Percentiles rank a stretch among this genome's conserved stretches.
These are phyloP conservation scores for Todiramphus chloris DNA, from an alignment of 2,113 vertebrate species.

Conservation along the genomic window DNA sequence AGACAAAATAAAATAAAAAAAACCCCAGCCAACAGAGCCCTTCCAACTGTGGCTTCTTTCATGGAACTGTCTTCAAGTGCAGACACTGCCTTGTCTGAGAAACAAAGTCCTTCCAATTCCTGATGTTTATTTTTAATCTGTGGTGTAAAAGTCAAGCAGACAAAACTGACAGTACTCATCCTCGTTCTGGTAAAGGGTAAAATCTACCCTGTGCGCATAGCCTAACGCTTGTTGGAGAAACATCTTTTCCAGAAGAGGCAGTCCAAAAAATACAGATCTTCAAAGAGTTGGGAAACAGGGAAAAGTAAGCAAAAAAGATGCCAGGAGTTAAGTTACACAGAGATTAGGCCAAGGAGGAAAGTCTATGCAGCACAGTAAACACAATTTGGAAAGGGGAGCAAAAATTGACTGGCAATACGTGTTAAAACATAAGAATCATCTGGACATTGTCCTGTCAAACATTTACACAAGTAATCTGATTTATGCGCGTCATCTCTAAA, in stretches of 20 bases:
- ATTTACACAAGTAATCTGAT: not conserved
- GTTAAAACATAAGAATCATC: not conserved
- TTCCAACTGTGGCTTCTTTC: not conserved
- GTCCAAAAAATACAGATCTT: conserved; percentile 15
- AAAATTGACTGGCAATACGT: not conserved
- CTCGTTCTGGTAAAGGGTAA: not conserved
- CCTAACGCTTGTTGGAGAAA: not conserved
- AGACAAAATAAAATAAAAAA: not conserved
- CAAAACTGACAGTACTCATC: not conserved
- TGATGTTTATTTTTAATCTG: conserved; percentile 20
- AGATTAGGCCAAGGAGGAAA: conserved; percentile 16
- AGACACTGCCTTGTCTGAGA: not conserved
- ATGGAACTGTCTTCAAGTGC: not conserved
- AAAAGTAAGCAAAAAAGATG: conserved; percentile 21
- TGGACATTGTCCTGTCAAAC: conserved; percentile 43
- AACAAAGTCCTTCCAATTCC: not conserved
- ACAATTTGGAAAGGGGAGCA: not conserved
- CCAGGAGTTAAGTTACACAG: not conserved
- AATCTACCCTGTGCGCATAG: not conserved
- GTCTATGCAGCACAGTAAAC: not conserved
- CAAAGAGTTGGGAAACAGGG: not conserved
- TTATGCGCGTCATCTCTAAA: not conserved
- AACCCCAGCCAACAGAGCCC: rapidly evolving
- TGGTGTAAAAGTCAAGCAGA: not conserved
- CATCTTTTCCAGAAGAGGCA: not conserved